Conservation (phyloP, 2,797 vertebrate genomes). For the Lagodon rhomboides region DNA sequence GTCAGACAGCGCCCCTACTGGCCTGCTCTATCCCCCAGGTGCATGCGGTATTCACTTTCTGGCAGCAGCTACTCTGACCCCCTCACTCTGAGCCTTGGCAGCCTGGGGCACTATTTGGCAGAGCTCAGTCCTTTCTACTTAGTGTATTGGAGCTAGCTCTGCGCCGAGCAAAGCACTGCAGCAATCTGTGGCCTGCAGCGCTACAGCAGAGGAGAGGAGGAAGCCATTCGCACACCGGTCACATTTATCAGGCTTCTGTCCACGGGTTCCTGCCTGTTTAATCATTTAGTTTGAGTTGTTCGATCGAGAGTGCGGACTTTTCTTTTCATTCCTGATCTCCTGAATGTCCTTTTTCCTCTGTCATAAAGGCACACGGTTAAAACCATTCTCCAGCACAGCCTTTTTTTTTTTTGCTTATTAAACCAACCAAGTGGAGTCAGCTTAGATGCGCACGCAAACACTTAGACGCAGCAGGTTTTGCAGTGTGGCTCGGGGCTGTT, state of each 20-base stretch:
- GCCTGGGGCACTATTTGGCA: constrained; percentile 58
- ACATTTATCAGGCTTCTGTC: not conserved
- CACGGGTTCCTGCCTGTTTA: not conserved
- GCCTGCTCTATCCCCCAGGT: not conserved
- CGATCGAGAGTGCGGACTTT: not conserved
- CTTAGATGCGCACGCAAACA: constrained; percentile 16
- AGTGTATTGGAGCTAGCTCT: constrained; percentile 52
- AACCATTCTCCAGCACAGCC: not conserved
- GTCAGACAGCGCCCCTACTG: constrained; percentile 14
- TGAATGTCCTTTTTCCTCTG: not conserved
- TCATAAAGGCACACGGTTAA: constrained; percentile 6
- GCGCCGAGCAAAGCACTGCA: constrained; percentile 60
- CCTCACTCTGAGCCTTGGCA: constrained; percentile 38
- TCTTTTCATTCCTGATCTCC: not conserved
- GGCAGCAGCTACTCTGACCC: constrained; percentile 44
- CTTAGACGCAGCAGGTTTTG: constrained; percentile 25
- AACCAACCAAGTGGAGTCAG: not conserved
- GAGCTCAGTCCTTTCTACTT: constrained; percentile 41
- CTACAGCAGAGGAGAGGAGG: constrained; percentile 22
- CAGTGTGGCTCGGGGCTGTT: constrained; percentile 46
- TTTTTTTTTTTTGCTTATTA: constrained; percentile 3
- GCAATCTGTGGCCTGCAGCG: constrained; percentile 52
- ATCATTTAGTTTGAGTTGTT: too few species aligned
- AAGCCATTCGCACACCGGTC: not conserved
- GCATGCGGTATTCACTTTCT: constrained; percentile 29